Conservation (phyloP, 2,888 invertebrate genomes). For the Drosophila acutilabella region DNA sequence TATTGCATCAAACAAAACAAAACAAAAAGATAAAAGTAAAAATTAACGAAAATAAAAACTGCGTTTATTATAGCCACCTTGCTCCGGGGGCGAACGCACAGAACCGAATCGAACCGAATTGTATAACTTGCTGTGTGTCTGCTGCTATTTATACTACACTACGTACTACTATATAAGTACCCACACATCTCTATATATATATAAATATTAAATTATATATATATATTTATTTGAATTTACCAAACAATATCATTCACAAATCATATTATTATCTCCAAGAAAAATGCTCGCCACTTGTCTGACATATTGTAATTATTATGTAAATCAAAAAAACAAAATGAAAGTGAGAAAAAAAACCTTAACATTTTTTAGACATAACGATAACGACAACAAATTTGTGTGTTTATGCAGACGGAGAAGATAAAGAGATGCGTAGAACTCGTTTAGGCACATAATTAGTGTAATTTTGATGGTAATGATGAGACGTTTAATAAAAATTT, state of each 20-base stretch:
- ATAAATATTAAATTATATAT: not conserved
- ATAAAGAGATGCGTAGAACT: constrained; percentile 56
- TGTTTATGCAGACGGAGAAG: constrained; percentile 59
- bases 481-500: constrained; percentile 74
- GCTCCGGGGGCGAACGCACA: constrained; percentile 18
- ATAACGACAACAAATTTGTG: constrained; percentile 38
- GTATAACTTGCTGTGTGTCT: constrained; percentile 30
- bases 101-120: constrained; percentile 10
- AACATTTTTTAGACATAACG: constrained; percentile 61
- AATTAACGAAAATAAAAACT: constrained; percentile 41
- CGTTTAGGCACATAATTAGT: constrained; percentile 76
- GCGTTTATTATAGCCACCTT: constrained; percentile 48
- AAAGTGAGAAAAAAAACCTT: constrained; percentile 18
- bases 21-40: constrained; percentile 16
- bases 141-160: constrained; percentile 25
- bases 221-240: constrained; percentile 46
- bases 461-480: constrained; percentile 62
- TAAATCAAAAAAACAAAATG: constrained; percentile 58
- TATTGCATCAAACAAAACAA: constrained; percentile 37
- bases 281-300: constrained; percentile 56
- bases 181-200: not conserved
- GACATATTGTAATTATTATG: constrained; percentile 75
- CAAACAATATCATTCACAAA: constrained; percentile 27
- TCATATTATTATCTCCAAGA: constrained; percentile 20
- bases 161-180: constrained; percentile 28